phyloP scores from a whole-genome alignment of 1,140 invertebrate species.

The Trichonephila inaurata region DNA sequence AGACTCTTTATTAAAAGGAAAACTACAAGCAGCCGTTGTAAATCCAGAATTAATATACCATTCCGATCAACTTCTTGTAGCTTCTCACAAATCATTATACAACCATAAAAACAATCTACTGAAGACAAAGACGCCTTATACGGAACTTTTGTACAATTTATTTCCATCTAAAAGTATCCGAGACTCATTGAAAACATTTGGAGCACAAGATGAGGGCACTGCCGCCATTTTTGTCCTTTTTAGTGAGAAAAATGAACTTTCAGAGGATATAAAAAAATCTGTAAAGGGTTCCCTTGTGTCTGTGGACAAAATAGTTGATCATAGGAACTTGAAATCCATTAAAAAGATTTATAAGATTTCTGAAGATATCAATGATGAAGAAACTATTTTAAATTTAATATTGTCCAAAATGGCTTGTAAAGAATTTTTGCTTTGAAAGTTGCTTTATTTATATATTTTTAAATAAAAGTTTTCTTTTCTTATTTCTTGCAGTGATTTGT shows the following conservation, averaged over 20 bases:
- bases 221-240: constrained; percentile 44
- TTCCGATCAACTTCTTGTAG: background rate
- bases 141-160: constrained; percentile 57
- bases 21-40: constrained; percentile 35
- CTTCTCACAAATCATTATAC: constrained; percentile 15
- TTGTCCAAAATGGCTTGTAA: constrained; percentile 48
- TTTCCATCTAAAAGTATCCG: constrained; percentile 52
- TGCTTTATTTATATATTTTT: too few species aligned
- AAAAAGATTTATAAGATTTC: constrained; percentile 64
- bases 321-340: background rate
- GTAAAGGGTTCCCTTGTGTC: background rate
- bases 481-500: too few species aligned
- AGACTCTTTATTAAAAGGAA: background rate
- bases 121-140: constrained; percentile 48
- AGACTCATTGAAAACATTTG: constrained; percentile 33
- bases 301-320: background rate
- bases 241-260: background rate
- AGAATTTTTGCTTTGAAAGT: constrained; percentile 43
- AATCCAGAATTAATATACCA: constrained; percentile 42
- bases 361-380: background rate
- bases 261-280: background rate
- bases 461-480: too few species aligned
- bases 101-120: background rate
- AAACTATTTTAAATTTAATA: constrained; percentile 49
- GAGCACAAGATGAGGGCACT: constrained; percentile 27